These are phyloP conservation scores for Drosophila hydei DNA, from an alignment of 1,140 invertebrate genomes.

Conservation along the genomic window DNA sequence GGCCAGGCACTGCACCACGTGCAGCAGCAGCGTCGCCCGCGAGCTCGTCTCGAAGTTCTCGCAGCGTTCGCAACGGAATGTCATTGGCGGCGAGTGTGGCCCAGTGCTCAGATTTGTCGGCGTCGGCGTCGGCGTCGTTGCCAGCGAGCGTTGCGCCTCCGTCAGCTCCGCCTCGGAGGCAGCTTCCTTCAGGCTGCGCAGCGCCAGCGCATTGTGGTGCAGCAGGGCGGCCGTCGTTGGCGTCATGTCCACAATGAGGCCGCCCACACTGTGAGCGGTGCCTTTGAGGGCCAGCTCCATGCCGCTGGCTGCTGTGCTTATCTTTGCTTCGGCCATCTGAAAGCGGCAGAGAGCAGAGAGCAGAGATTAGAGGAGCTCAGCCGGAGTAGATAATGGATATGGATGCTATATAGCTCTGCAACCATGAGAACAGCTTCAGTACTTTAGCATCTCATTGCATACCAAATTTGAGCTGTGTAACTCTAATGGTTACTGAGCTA, in stretches of 20 bases:
- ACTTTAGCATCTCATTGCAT: background rate
- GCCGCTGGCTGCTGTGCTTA: constrained; percentile 64
- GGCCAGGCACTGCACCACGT: constrained; percentile 86
- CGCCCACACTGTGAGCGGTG: constrained; percentile 39
- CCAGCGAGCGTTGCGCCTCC: constrained; percentile 54
- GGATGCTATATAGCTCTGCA: background rate
- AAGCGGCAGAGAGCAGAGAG: background rate
- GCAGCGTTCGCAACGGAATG: constrained; percentile 87
- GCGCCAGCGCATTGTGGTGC: constrained; percentile 73
- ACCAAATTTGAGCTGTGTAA: background rate
- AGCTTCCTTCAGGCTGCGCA: constrained; percentile 64
- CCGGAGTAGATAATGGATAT: background rate
- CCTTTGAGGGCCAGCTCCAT: constrained; percentile 80
- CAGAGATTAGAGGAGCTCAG: background rate
- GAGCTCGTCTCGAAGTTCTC: constrained; percentile 88
- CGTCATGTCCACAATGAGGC: constrained; percentile 78
- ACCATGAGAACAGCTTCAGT: too few species aligned
- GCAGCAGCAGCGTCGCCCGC: constrained; percentile 86
- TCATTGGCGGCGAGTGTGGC: constrained; percentile 73
- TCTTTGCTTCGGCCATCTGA: constrained; percentile 76
- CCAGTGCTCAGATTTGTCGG: constrained; percentile 75
- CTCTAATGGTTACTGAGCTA: background rate
- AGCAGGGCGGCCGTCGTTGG: constrained; percentile 72
- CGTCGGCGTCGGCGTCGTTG: constrained; percentile 53
- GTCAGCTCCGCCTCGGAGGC: constrained; percentile 56